phyloP scores from a whole-genome alignment of 2,797 vertebrate species.

The Myotis pilosus region DNA sequence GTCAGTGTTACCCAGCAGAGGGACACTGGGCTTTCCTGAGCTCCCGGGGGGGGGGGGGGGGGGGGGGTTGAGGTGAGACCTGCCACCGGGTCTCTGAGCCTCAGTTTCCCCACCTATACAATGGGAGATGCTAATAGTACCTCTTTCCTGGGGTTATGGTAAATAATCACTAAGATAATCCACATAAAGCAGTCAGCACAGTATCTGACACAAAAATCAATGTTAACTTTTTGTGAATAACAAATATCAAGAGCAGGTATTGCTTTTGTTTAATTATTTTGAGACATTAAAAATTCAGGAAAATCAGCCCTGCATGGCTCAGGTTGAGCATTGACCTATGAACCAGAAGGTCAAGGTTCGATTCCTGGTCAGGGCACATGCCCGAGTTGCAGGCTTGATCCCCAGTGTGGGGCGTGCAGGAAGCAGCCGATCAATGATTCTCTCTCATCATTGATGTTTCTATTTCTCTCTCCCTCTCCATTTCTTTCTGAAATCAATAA shows the following conservation, averaged over 20 bases:
- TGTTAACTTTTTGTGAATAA: not conserved
- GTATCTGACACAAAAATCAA: not conserved
- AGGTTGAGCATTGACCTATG: too few species aligned
- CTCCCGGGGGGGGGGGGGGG: not conserved
- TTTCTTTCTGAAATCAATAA: too few species aligned
- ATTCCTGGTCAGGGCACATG: too few species aligned
- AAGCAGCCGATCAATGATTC: too few species aligned
- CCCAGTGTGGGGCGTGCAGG: too few species aligned
- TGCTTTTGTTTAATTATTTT: not conserved
- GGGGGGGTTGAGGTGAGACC: not conserved
- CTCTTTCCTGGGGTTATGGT: not conserved
- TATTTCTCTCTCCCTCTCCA: too few species aligned
- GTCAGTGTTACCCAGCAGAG: not conserved
- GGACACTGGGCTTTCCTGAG: not conserved
- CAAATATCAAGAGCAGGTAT: not conserved
- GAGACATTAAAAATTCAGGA: constrained; percentile 21
- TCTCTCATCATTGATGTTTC: too few species aligned
- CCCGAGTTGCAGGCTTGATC: too few species aligned
- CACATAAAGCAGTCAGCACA: too few species aligned
- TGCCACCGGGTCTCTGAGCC: not conserved
- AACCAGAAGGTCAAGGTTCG: too few species aligned
- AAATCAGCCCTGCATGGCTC: too few species aligned
- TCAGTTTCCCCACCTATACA: not conserved
- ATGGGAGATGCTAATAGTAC: too few species aligned
- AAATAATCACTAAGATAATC: not conserved